Base-by-base conservation (phyloP, 2,888 invertebrate species). In the Campopleginae sp. region DNA sequence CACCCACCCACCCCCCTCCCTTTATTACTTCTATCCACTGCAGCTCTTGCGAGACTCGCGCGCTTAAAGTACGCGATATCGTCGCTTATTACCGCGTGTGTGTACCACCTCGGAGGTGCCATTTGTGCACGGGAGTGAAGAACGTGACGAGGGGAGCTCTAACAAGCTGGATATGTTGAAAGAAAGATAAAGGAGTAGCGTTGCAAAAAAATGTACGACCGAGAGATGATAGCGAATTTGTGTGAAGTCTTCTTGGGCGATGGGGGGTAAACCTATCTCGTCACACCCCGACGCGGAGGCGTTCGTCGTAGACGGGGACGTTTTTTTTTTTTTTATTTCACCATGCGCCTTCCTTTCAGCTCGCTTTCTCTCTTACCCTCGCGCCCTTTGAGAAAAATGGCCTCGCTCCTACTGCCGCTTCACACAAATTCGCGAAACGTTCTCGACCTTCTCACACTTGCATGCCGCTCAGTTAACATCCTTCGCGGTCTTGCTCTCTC, bases 161-260 rank as follows among this genome's bases (percentile, higher is more conserved):
- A 86, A 83, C 85, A 83, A 86, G 85, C 82, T 80, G 44, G 44
- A 38, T 68, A 80, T 71, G 46, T 58, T 46, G 46, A 75, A 68
- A 75, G 78, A 78, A 54, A 68, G 58, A 79, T 46, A 77, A 48
- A 76, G 38, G 66, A 51, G 19, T 48, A 10, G 51, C 17, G 71
- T 6, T 31, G 72, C 72, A 58, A 86, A 48, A 86, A 77, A 76
- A 77, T 76, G 65, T 75, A 77, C 76, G 82, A 86, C 68, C 74
- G 82, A 61, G 76, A 80, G 54, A 75, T 79, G 44, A 58, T 42
- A 70, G 72, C 51, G 42, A 58, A 63, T 42, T 80, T 76, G 82
- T 75, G 86, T 78, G 79, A 81, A 86, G 86, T 88, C 88, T 89
- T 88, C 89, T 89, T 90, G 88, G 88, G 88, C 87, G 87, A 86